A percentile compares a stretch with the other conserved stretches of the same genome.
Conservation (phyloP, 2,113 vertebrate species). For the Lycaon pictus region DNA sequence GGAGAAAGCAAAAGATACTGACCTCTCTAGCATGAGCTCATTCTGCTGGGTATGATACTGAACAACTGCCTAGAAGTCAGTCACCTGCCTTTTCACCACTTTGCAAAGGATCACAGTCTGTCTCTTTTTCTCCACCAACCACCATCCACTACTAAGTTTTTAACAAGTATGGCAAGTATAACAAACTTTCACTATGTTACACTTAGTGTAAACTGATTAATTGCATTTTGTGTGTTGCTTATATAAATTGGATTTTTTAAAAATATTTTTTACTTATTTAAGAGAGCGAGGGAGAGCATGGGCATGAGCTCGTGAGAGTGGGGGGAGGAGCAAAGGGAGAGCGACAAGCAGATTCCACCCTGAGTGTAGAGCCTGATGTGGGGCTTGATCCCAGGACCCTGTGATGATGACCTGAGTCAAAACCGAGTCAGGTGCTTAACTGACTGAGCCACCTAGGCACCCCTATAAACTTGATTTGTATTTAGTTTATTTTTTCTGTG, state of each 20-base stretch:
- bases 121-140: not conserved
- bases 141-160: not conserved
- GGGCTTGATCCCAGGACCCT: not conserved
- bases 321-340: not conserved
- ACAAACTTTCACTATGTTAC: not conserved
- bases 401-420: not conserved
- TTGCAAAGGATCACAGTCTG: not conserved
- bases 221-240: not conserved
- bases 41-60: not conserved
- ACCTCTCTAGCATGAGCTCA: not conserved
- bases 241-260: not conserved
- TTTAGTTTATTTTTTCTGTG: not conserved
- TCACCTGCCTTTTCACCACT: not conserved
- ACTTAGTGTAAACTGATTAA: not conserved
- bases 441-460: not conserved
- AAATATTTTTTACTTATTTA: not conserved
- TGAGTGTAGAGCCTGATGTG: too few species aligned
- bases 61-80: not conserved
- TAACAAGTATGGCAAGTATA: not conserved
- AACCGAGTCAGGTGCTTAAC: not conserved
- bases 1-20: not conserved
- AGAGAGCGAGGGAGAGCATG: not conserved
- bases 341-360: not conserved
- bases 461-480: not conserved
- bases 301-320: not conserved